A percentile compares a stretch with the other conserved stretches of the same genome.
These are phyloP conservation scores for Neoarius graeffei DNA, from an alignment of 2,113 vertebrate genomes.

Conservation along the genomic window DNA sequence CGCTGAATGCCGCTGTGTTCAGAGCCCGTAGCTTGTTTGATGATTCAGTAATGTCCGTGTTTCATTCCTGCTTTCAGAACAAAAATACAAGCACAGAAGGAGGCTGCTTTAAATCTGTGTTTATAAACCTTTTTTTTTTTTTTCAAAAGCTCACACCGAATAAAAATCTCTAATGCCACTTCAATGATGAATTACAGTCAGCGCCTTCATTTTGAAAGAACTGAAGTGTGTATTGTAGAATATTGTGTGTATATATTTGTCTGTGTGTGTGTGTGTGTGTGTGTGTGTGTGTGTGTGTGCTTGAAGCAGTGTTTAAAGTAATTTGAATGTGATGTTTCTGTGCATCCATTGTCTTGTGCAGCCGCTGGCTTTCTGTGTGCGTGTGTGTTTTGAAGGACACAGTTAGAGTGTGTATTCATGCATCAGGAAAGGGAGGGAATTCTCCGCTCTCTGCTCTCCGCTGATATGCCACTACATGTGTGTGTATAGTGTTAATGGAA, in stretches of 20 bases:
- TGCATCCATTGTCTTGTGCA: not conserved
- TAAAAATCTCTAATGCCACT: conserved; percentile 15
- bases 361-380: not conserved
- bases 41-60: conserved; percentile 66
- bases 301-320: not conserved
- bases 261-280: not conserved
- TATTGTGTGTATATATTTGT: not conserved
- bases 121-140: conserved; percentile 1
- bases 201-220: conserved; percentile 1
- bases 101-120: conserved; percentile 22
- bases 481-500: not conserved
- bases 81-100: conserved; percentile 33
- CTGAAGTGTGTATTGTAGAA: conserved; percentile 26
- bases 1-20: conserved; percentile 64
- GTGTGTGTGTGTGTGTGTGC: not conserved
- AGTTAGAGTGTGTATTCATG: conserved; percentile 1
- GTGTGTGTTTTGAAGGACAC: not conserved
- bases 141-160: conserved; percentile 40
- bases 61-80: conserved; percentile 14
- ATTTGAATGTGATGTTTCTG: not conserved
- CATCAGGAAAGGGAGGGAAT: not conserved
- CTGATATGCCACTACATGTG: not conserved
- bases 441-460: too few relatives aligned
- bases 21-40: conserved; percentile 59
- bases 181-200: conserved; percentile 27